Evolutionary conservation across 2,797 vertebrate species (phyloP).

Genomic region (Gallinago solitaria): DNA sequence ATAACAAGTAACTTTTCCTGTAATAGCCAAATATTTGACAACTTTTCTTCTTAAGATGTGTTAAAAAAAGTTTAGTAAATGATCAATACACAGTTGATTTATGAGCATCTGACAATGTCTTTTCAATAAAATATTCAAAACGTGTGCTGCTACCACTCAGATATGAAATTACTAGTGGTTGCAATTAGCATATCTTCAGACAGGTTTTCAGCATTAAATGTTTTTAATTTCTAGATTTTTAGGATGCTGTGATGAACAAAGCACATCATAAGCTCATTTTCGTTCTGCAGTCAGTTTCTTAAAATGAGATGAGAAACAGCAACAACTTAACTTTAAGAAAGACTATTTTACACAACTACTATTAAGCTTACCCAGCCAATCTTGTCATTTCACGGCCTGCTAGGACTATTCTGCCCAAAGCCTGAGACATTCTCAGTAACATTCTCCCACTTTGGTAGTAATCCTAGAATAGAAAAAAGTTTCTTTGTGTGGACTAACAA

Average conservation of each 20-base stretch:
- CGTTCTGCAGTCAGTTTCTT: neutral
- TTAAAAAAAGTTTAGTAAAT: neutral
- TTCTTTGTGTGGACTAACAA: neutral
- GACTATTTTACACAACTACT: neutral
- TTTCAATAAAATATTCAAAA: neutral
- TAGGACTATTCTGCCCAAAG: constrained; percentile 94
- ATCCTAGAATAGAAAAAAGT: constrained; percentile 80
- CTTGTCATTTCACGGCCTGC: constrained; percentile 98
- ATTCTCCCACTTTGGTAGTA: constrained; percentile 99
- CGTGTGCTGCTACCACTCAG: neutral
- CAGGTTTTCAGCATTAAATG: neutral
- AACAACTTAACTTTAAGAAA: neutral
- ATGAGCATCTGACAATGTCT: neutral
- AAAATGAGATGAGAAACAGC: neutral
- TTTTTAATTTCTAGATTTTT: neutral
- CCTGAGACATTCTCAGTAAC: constrained; percentile 96
- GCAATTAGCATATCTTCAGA: neutral
- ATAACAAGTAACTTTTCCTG: neutral
- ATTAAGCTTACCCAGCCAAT: constrained; percentile 88
- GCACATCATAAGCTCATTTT: neutral
- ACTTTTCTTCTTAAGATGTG: neutral
- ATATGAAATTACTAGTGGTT: neutral
- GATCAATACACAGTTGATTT: neutral
- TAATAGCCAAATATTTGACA: neutral
- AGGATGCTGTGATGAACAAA: neutral